Evolutionary conservation across 2,888 invertebrate species (phyloP), one percentile per base, ranked within the genome.

Genomic region (Oegoconia quadripuncta): DNA sequence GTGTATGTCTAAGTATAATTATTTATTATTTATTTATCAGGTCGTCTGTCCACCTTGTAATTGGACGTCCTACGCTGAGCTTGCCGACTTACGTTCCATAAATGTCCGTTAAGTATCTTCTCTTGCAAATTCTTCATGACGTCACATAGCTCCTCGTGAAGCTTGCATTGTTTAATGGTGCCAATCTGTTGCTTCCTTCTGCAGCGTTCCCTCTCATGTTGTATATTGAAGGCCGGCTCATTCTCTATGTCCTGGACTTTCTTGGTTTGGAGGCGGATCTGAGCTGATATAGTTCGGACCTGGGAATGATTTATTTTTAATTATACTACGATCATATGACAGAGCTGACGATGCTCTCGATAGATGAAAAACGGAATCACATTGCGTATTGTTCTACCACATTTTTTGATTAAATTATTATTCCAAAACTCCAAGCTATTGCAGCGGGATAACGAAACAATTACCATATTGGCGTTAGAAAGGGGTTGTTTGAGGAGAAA

Each of bases 261-360:
- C 15, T 69, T 69, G 3, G 48, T 57, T 47, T 84, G 80, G 1
- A 79, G 27, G 0, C 75, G 66, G 8, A 86, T 77, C 48, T 80
- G 74, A 0, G 65, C 67, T 12, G 48, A 48, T 39, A 81, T 68
- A 5, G 75, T 69, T 36, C 64, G 59, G 0, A 84, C 65, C 87
- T 88, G n/a, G n/a, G n/a, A n/a, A n/a, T n/a, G n/a, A n/a, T n/a
- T n/a, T n/a, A n/a, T n/a, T n/a, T n/a, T n/a, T n/a, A n/a, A n/a
- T n/a, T n/a, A n/a, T n/a, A n/a, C n/a, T n/a, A n/a, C n/a, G n/a
- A n/a, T n/a, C n/a, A n/a, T n/a, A n/a, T n/a, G n/a, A n/a, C n/a
- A n/a, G n/a, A n/a, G n/a, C n/a, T n/a, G n/a, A n/a, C n/a, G n/a
- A n/a, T n/a, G n/a, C n/a, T n/a, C n/a, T n/a, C n/a, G n/a, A n/a